phyloP scores from a whole-genome alignment of 2,113 vertebrate species.

The Oreochromis tanganicae region DNA sequence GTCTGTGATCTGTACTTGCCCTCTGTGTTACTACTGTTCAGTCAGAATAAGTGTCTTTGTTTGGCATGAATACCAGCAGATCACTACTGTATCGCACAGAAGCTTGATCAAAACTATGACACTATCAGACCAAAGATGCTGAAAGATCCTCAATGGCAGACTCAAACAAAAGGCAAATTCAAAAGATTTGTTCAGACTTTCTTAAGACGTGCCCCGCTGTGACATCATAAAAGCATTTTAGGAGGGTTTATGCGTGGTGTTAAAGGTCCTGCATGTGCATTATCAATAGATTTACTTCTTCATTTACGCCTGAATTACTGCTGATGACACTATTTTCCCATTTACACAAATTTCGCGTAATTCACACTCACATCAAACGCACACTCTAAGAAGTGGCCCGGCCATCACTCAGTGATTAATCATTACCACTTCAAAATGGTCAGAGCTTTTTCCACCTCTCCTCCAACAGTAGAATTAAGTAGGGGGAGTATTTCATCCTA shows the following conservation, averaged over 20 bases:
- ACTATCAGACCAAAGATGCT: conserved; percentile 13
- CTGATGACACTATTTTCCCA: not conserved
- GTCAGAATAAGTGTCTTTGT: conserved; percentile 33
- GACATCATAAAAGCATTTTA: not conserved
- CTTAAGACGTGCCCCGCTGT: not conserved
- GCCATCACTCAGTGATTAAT: conserved; percentile 24
- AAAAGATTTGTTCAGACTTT: not conserved
- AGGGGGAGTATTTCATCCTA: conserved; percentile 43
- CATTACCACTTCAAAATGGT: conserved; percentile 38
- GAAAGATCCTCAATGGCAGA: not conserved
- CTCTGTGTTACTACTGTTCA: conserved; percentile 2
- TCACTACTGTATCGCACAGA: conserved; percentile 7
- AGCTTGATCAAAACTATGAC: not conserved
- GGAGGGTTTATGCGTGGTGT: not conserved
- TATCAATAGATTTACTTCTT: conserved; percentile 15
- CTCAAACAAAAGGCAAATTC: conserved; percentile 10
- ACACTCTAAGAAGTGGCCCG: not conserved
- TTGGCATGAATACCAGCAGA: conserved; percentile 34
- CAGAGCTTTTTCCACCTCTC: not conserved
- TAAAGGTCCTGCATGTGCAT: not conserved
- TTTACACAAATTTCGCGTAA: not conserved
- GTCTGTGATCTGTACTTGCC: conserved; percentile 13
- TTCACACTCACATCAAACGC: not conserved
- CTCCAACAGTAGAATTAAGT: conserved; percentile 20
- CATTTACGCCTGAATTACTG: not conserved